Evolutionary conservation across 2,797 vertebrate species (phyloP).

Genomic region (Parauchenoglanis ngamensis): DNA sequence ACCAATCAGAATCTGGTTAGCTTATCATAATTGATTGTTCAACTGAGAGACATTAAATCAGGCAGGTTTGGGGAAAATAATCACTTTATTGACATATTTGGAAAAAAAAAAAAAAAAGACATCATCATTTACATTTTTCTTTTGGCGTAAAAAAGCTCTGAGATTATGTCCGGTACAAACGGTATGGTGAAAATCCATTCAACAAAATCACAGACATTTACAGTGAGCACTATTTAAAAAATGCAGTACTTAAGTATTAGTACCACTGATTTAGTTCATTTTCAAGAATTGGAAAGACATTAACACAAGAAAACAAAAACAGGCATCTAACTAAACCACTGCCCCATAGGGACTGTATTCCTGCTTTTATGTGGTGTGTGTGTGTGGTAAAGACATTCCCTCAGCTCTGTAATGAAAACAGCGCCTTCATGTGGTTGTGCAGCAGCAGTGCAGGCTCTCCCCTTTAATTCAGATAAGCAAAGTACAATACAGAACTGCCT

Average conservation of each 20-base stretch:
- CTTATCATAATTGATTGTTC: no score
- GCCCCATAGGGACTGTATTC: conserved; percentile 15
- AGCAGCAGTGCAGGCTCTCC: conserved; percentile 27
- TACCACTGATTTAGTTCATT: not conserved
- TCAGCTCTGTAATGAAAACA: conserved; percentile 19
- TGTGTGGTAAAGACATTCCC: not conserved
- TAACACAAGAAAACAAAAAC: not conserved
- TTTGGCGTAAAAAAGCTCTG: not conserved
- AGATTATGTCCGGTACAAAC: not conserved
- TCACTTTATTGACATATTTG: not conserved
- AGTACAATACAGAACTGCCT: not conserved
- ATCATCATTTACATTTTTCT: not conserved
- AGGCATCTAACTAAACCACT: not conserved
- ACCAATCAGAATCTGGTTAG: not conserved
- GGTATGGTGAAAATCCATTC: not conserved
- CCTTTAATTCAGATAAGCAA: conserved; percentile 6
- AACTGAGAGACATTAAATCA: not conserved
- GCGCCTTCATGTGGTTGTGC: conserved; percentile 29
- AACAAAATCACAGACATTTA: not conserved
- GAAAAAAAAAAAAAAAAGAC: not conserved
- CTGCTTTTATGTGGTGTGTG: not conserved
- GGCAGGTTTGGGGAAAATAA: not conserved
- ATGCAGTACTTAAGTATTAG: conserved; percentile 30
- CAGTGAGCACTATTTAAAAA: not conserved
- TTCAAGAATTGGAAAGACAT: conserved; percentile 23